Evolutionary conservation across 2,113 vertebrate species (phyloP), one percentile per base, ranked within the genome.

Genomic region (Danionella cerebrum): DNA sequence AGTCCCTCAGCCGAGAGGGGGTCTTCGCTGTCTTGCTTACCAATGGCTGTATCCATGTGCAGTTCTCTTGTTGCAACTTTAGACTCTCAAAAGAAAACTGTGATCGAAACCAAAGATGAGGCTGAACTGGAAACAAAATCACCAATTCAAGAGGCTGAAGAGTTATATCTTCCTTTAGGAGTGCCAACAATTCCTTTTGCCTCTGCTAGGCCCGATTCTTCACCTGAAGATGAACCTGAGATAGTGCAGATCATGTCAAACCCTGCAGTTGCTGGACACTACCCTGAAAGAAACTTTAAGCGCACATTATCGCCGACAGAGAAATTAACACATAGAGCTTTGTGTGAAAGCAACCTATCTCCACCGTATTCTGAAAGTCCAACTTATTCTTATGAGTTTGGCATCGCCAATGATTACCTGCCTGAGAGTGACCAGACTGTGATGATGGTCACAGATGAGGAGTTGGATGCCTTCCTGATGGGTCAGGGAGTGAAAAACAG

Each of bases 381-480:
- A 0, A 65, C 68, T 1, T 80, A 84, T 27, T 77, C 77, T 3
- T 74, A 74, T 0, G 86, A 87, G 71, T 88, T 87, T 36, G 83
- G 79, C 9, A 88, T 90, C 4, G 21, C 70, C n/a, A 71, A 77
- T 19, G 82, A 88, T 47, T 88, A 83, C 21, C 80, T 90, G 5
- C 84, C 87, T 0, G 91, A 93, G 70, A 91, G 91, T 16, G 76
- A 85, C 71, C 69, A 86, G 74, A 86, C 84, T 14, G 83, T 88
- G 64, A 27, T 84, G 67, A 78, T 93, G 24, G 82, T 98, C 16
- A 96, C 90, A 0, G 94, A 98, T 21, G 91, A 93, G 58, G 96
- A 98, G 71, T 81, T 98, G 50, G 94, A 97, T 76, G 93, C 93
- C 0, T 98, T 97, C 79, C 83, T 96, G 48, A 89, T 80, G 74